Evolutionary conservation across 2,888 invertebrate species (phyloP).

Genomic region (Opisthograptis luteolata): DNA sequence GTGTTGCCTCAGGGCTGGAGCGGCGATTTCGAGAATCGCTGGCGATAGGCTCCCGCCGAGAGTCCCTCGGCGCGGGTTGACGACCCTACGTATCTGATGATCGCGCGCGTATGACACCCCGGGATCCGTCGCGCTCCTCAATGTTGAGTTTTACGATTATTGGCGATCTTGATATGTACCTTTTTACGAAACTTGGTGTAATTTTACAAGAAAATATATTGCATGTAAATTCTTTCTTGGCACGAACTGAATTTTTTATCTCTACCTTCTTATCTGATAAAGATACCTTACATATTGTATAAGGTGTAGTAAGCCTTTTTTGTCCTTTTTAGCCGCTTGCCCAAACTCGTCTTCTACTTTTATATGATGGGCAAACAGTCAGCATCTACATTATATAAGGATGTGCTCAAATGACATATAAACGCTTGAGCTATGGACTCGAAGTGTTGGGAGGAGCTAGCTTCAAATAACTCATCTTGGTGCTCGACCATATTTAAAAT

Average conservation of each 20-base stretch:
- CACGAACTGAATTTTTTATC: not conserved
- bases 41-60: conserved; percentile 44
- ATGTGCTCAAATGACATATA: too few relatives aligned
- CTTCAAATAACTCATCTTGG: too few relatives aligned
- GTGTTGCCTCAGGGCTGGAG: conserved; percentile 37
- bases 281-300: too few relatives aligned
- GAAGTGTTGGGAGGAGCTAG: too few relatives aligned
- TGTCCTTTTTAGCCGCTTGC: too few relatives aligned
- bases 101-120: conserved; percentile 32
- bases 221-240: not conserved
- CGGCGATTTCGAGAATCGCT: conserved; percentile 37
- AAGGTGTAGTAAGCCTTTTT: too few relatives aligned
- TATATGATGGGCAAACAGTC: too few relatives aligned
- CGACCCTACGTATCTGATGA: conserved; percentile 50
- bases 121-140: conserved; percentile 23
- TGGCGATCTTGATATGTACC: conserved; percentile 24
- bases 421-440: too few relatives aligned
- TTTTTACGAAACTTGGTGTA: conserved; percentile 15
- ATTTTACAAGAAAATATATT: conserved; percentile 11
- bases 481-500: too few relatives aligned
- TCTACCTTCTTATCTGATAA: too few relatives aligned
- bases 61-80: conserved; percentile 46
- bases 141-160: conserved; percentile 24
- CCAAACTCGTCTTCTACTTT: too few relatives aligned
- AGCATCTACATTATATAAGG: too few relatives aligned